Conservation (phyloP, 1,140 invertebrate species). For the Calliopsis andreniformis region DNA sequence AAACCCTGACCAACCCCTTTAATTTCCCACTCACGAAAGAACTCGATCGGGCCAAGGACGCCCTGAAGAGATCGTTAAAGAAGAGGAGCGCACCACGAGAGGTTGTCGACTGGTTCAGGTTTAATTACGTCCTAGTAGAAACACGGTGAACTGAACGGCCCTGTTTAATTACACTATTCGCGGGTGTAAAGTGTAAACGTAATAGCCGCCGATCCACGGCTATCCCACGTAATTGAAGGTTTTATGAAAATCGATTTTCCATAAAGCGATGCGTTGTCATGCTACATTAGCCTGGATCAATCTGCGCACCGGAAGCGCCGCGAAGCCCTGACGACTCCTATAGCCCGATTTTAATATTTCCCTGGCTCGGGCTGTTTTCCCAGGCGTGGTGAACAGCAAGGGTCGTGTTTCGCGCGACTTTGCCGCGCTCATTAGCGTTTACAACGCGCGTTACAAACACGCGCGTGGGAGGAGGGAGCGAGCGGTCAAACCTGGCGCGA, state of each 20-base stretch:
- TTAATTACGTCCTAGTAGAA: conserved; percentile 57
- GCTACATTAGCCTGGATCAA: conserved; percentile 50
- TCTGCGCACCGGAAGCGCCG: not conserved
- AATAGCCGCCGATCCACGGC: conserved; percentile 35
- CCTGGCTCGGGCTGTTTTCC: not conserved
- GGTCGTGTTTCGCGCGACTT: not conserved
- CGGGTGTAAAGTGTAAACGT: conserved; percentile 54
- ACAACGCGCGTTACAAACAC: not conserved
- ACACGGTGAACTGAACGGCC: conserved; percentile 48
- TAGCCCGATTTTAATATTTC: no score
- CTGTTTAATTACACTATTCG: conserved; percentile 58
- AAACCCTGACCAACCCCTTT: not conserved
- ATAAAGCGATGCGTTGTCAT: conserved; percentile 45
- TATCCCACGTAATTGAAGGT: conserved; percentile 39
- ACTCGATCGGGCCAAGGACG: not conserved
- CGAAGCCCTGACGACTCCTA: not conserved
- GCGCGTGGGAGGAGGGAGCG: no score
- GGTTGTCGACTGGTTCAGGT: conserved; percentile 27
- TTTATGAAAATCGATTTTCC: conserved; percentile 60
- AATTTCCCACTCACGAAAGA: not conserved
- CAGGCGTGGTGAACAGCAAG: not conserved
- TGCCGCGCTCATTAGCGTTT: not conserved
- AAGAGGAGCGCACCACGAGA: conserved; percentile 31
- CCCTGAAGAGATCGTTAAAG: conserved; percentile 39
- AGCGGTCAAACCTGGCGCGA: not conserved